A percentile compares a stretch with the other conserved stretches of the same genome.
Evolutionary conservation across 2,888 invertebrate species (phyloP).

Genomic region (Dysmachus trigonus): DNA sequence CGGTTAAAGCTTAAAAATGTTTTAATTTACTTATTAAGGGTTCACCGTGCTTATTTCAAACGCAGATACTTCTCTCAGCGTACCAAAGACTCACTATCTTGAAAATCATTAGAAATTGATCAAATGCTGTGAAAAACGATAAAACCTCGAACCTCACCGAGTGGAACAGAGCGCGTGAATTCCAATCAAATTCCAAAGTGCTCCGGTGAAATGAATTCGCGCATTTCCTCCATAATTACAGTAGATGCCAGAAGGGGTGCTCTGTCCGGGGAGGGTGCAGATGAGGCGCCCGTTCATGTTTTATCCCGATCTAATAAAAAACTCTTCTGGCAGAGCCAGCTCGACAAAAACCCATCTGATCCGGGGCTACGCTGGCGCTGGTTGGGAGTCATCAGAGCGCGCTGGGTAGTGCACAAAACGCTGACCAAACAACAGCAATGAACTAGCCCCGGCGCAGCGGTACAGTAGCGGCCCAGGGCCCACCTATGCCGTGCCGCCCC

Average conservation of each 20-base stretch:
- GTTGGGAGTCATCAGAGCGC: constrained; percentile 34
- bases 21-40: no score
- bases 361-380: neutral
- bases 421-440: constrained; percentile 45
- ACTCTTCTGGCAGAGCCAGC: constrained; percentile 37
- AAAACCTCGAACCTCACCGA: neutral
- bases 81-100: no score
- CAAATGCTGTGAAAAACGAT: neutral
- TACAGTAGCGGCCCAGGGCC: constrained; percentile 24
- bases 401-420: constrained; percentile 35
- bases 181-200: constrained; percentile 8
- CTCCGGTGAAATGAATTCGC: constrained; percentile 19
- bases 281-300: neutral
- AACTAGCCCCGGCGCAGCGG: constrained; percentile 14
- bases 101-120: neutral
- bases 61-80: no score
- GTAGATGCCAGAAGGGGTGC: neutral
- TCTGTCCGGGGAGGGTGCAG: neutral
- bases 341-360: constrained; percentile 41
- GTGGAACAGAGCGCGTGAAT: neutral
- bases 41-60: no score
- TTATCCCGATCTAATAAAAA: constrained; percentile 37
- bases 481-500: constrained; percentile 45
- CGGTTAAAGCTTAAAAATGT: no score
- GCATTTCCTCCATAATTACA: constrained; percentile 36